Conservation (phyloP, 1,140 invertebrate species). For the Philotrypesis tridentata region DNA sequence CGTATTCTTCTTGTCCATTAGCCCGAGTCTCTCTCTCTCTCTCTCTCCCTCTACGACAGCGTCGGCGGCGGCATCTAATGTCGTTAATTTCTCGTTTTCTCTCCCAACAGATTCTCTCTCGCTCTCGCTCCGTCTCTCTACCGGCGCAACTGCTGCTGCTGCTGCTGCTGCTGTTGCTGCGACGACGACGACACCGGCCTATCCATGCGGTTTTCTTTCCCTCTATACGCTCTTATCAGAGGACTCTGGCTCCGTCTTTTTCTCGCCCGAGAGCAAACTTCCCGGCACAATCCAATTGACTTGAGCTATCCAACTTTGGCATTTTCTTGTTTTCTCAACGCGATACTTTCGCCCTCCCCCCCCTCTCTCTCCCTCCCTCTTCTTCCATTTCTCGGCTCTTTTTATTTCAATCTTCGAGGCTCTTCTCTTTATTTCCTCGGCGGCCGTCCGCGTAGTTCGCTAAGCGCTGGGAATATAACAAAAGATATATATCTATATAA, state of each 20-base stretch:
- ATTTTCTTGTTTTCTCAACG: conserved; percentile 37
- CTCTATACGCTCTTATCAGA: not conserved
- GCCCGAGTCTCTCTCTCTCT: not conserved
- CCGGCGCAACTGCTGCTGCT: not conserved
- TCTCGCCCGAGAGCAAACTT: conserved; percentile 15
- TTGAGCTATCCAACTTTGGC: conserved; percentile 22
- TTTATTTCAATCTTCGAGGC: conserved; percentile 12
- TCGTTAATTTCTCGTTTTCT: conserved; percentile 35
- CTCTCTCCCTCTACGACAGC: not conserved
- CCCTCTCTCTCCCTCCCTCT: not conserved
- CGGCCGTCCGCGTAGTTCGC: too few species aligned
- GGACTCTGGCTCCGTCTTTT: not conserved
- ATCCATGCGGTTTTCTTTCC: not conserved
- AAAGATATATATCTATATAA: too few species aligned
- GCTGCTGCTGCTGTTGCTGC: not conserved
- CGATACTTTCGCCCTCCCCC: conserved; percentile 16
- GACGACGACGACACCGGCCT: conserved; percentile 1
- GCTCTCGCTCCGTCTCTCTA: too few species aligned
- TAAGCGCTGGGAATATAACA: too few species aligned
- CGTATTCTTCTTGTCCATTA: conserved; percentile 21
- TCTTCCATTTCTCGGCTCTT: not conserved
- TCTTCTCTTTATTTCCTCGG: not conserved
- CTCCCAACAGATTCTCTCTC: conserved; percentile 20
- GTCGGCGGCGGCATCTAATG: not conserved
- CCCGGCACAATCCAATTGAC: conserved; percentile 24